Base-by-base conservation (phyloP, 2,113 vertebrate species). In the Nibea coibor region DNA sequence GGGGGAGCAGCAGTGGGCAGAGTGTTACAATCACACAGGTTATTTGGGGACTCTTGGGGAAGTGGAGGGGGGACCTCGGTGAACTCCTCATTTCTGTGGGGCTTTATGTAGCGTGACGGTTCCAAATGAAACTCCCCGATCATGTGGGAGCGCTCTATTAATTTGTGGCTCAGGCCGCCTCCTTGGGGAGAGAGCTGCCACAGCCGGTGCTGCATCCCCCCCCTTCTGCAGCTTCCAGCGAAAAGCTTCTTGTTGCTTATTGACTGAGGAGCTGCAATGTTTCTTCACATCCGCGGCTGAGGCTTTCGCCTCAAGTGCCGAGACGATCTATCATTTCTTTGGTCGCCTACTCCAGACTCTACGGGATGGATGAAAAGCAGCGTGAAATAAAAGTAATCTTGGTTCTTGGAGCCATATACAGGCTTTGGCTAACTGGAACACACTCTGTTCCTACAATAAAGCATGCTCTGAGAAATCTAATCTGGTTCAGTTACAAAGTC, bases 61-160 rank as follows among this genome's bases (percentile, higher is more conserved):
- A 71, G 83, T 62, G 80, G 64, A 76, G 72, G 75, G 35, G 76
- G 81, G 56, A 75, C 80, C 80, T 86, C 78, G 31, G 85, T 82
- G 74, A 87, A 86, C 80, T 90, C 78, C 88, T 90, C 87, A 91
- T 92, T 91, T 91, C 89, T 83, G 82, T 58, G 64, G 50, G 47
- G 87, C 76, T 91, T 93, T 91, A 93, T 91, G 91, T 91, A 83
- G 83, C 84, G 79, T 91, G 92, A 93, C 90, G 83, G 87, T 87
- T 94, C 87, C 86, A 90, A 92, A 92, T 93, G 89, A 92, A 92
- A 91, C 80, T 87, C 78, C 80, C 74, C 50, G 71, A 91, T 90
- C 87, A 87, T 81, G 87, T 77, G 89, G 85, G 89, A 88, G 89
- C 28, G 72, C 90, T 91, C 87, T 90, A 92, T 94, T 94, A 90